A percentile compares a stretch with the other conserved stretches of the same genome.
Evolutionary conservation across 1,140 invertebrate species (phyloP).

Genomic region (Nylanderia fulva): DNA sequence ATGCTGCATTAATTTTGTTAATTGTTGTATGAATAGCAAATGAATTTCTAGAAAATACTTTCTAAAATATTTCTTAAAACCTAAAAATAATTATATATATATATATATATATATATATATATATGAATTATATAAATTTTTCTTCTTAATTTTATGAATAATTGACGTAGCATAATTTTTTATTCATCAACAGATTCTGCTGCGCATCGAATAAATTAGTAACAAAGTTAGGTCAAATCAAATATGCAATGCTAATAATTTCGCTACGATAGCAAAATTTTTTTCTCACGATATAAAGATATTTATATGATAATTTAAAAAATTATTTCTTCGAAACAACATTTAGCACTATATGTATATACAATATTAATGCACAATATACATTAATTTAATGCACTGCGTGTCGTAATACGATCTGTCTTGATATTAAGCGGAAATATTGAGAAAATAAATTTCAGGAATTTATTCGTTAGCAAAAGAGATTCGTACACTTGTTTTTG

Average conservation of each 20-base stretch:
- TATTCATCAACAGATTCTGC: background rate
- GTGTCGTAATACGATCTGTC: background rate
- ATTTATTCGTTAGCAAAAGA: constrained; percentile 19
- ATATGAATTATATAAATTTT: no score
- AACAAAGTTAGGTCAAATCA: constrained; percentile 3
- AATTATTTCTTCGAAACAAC: background rate
- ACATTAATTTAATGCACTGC: no score
- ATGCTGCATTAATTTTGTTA: background rate
- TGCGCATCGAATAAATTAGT: constrained; percentile 18
- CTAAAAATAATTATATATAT: no score
- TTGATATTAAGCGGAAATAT: background rate
- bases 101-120: no score
- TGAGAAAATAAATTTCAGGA: background rate
- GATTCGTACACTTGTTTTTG: background rate
- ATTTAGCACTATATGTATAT: background rate
- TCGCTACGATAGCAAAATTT: constrained; percentile 5
- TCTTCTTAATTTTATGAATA: background rate
- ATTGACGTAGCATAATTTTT: background rate
- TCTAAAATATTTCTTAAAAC: background rate
- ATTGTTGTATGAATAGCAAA: background rate
- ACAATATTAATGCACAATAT: no score
- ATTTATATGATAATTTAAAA: constrained; percentile 6
- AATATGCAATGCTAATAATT: constrained; percentile 3
- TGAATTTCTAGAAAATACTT: background rate
- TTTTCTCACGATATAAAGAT: constrained; percentile 5